A percentile compares a stretch with the other conserved stretches of the same genome.
These are phyloP conservation scores for Archaeoteleia sp. DNA, from an alignment of 2,888 invertebrate species.

Conservation along the genomic window DNA sequence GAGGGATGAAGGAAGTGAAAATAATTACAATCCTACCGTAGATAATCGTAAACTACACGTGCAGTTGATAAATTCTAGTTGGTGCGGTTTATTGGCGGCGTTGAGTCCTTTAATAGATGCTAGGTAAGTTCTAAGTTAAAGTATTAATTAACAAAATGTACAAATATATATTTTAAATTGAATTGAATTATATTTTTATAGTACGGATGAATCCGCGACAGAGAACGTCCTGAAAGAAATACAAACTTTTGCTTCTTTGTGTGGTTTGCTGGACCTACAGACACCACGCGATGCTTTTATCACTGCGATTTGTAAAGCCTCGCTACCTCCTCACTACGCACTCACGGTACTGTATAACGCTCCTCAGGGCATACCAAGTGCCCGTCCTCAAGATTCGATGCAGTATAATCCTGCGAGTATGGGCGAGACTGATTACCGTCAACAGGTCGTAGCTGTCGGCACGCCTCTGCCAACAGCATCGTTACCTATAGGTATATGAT, in stretches of 20 bases:
- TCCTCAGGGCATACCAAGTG: conserved; percentile 77
- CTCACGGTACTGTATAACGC: conserved; percentile 87
- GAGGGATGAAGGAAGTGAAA: conserved; percentile 73
- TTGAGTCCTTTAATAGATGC: conserved; percentile 94
- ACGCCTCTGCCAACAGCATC: conserved; percentile 93
- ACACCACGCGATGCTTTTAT: conserved; percentile 95
- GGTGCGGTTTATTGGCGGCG: conserved; percentile 95
- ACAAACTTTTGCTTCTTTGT: conserved; percentile 91
- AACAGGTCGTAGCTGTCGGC: conserved; percentile 98
- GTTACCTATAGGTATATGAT: conserved; percentile 80
- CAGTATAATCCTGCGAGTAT: conserved; percentile 71
- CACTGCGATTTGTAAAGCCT: conserved; percentile 95
- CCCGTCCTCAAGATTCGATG: conserved; percentile 65
- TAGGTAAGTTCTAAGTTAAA: conserved; percentile 75
- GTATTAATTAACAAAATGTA: conserved; percentile 4
- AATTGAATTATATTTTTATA: conserved; percentile 63
- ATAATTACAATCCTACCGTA: conserved; percentile 74
- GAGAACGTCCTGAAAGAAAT: conserved; percentile 95
- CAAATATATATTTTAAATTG: conserved; percentile 16
- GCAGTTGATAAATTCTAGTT: conserved; percentile 93
- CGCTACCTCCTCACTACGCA: conserved; percentile 96
- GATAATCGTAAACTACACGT: conserved; percentile 77
- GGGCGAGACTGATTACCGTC: conserved; percentile 86
- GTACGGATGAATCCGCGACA: conserved; percentile 93
- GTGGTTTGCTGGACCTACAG: conserved; percentile 87